phyloP scores from a whole-genome alignment of 2,888 invertebrate genomes.

The Calliphora vomitoria region DNA sequence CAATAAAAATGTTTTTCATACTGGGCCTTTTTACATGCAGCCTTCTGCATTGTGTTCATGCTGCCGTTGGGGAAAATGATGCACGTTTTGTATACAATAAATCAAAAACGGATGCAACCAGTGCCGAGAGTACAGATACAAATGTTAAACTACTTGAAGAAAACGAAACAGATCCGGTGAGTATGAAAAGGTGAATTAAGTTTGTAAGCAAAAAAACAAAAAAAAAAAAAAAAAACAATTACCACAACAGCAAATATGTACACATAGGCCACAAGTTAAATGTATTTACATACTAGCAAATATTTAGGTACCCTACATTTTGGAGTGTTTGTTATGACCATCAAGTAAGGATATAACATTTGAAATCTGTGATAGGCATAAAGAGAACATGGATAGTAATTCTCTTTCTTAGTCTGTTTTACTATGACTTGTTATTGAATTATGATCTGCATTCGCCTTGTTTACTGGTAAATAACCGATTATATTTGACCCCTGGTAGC shows the following conservation, averaged over 20 bases:
- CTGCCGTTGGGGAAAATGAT: conserved; percentile 61
- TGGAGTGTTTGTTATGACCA: no score
- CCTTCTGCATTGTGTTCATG: conserved; percentile 58
- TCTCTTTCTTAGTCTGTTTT: no score
- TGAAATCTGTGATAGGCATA: no score
- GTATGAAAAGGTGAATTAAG: conserved; percentile 63
- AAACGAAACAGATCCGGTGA: conserved; percentile 75
- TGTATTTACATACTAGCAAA: not conserved
- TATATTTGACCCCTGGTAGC: no score
- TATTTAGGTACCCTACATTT: not conserved
- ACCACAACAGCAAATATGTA: not conserved
- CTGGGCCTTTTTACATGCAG: conserved; percentile 59
- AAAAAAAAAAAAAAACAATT: not conserved
- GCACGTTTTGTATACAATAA: conserved; percentile 69
- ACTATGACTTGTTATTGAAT: no score
- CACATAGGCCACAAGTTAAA: not conserved
- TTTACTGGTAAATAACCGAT: no score
- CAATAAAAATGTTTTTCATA: conserved; percentile 42
- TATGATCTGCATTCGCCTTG: no score
- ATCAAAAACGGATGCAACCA: conserved; percentile 64
- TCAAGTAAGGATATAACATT: no score
- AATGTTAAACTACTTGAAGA: conserved; percentile 73
- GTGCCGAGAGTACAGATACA: conserved; percentile 65
- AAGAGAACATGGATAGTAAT: no score
- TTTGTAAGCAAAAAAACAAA: conserved; percentile 30